Evolutionary conservation across 2,888 invertebrate genomes (phyloP).

Genomic region (Isotomurus palustris): DNA sequence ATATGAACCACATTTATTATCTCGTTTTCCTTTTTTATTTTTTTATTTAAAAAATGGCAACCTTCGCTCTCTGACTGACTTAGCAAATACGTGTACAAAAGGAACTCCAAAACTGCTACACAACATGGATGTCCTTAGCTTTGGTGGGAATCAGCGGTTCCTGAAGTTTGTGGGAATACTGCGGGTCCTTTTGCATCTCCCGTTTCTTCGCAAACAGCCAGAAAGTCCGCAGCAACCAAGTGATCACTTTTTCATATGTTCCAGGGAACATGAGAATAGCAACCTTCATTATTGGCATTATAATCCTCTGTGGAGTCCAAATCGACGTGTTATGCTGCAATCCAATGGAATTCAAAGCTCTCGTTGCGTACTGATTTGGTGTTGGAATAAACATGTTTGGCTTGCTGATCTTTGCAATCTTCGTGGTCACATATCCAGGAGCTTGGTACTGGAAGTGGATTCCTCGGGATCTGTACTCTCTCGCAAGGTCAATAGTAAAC

Average conservation of each 20-base stretch:
- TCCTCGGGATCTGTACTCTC: slow-evolving; percentile 67
- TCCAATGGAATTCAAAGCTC: slow-evolving; percentile 66
- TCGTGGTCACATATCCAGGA: slow-evolving; percentile 85
- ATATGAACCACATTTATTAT: no score
- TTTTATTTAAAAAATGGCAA: no score
- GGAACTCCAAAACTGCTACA: no score
- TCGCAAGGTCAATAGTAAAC: slow-evolving; percentile 62
- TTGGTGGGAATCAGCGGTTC: no score
- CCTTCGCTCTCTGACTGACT: no score
- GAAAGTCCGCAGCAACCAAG: not conserved
- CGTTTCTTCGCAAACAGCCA: not conserved
- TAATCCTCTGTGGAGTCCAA: slow-evolving; percentile 62
- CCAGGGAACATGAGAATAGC: no score
- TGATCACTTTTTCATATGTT: not conserved
- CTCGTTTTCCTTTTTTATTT: no score
- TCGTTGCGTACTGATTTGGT: slow-evolving; percentile 64
- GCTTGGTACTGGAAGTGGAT: slow-evolving; percentile 72
- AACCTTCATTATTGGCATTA: no score
- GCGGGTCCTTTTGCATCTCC: not conserved
- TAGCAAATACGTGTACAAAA: no score
- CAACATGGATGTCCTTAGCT: no score
- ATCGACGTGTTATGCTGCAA: slow-evolving; percentile 65
- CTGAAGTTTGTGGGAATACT: no score
- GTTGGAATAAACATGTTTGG: slow-evolving; percentile 68
- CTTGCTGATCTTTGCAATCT: slow-evolving; percentile 71